Evolutionary conservation across 1,140 invertebrate species (phyloP).

Genomic region (Magallana ariakensis): DNA sequence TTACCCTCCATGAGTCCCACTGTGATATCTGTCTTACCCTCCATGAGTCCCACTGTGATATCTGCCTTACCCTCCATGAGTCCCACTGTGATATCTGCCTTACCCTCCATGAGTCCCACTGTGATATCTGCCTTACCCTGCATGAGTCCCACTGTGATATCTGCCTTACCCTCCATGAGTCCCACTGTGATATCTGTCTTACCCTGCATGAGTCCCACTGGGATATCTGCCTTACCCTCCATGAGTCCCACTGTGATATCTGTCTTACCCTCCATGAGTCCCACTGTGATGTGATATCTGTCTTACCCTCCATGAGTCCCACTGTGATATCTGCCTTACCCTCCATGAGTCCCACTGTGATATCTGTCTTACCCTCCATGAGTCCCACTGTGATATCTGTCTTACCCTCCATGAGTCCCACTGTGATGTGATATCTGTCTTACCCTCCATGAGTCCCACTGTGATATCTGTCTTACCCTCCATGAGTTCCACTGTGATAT

Average conservation of each 20-base stretch:
- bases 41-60: conserved; percentile 95
- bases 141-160: conserved; percentile 95
- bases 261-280: conserved; percentile 94
- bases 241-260: conserved; percentile 97
- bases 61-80: conserved; percentile 96
- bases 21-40: conserved; percentile 96
- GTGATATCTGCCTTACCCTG: conserved; percentile 97
- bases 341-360: too few relatives aligned
- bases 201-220: conserved; percentile 96
- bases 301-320: conserved; percentile 96
- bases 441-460: neutral
- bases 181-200: conserved; percentile 97
- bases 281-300: too few relatives aligned
- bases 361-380: neutral
- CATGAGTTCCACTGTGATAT: conserved; percentile 91
- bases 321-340: conserved; percentile 96
- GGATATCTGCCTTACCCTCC: conserved; percentile 96
- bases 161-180: conserved; percentile 94
- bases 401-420: neutral
- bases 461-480: conserved; percentile 84
- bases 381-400: neutral
- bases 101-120: conserved; percentile 95
- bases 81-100: conserved; percentile 96
- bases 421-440: too few relatives aligned
- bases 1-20: conserved; percentile 96